Conservation (phyloP, 2,888 invertebrate species). For the Hypena proboscidalis region DNA sequence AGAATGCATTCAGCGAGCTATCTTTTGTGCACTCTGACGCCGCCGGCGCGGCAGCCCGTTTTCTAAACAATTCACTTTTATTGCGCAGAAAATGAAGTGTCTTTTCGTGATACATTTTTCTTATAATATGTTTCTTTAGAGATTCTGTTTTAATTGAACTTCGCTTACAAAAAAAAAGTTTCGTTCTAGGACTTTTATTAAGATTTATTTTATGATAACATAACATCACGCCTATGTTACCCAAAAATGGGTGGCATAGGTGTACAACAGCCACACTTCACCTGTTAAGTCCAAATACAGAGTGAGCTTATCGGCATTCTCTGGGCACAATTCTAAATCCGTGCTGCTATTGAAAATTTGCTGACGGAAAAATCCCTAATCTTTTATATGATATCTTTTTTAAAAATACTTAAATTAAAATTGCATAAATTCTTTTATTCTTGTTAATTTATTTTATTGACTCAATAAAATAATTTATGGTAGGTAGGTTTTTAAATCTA, state of each 20-base stretch:
- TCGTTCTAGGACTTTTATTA: neutral
- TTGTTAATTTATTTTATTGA: too few relatives aligned
- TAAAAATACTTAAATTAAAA: too few relatives aligned
- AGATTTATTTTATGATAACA: neutral
- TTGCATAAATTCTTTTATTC: too few relatives aligned
- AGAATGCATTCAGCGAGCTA: constrained; percentile 62
- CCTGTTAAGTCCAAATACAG: too few relatives aligned
- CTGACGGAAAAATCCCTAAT: too few relatives aligned
- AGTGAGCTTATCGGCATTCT: too few relatives aligned
- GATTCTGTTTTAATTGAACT: constrained; percentile 29
- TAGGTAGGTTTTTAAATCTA: too few relatives aligned
- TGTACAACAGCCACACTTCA: too few relatives aligned
- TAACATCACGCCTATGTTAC: neutral
- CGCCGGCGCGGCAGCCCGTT: constrained; percentile 46
- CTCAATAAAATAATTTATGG: too few relatives aligned
- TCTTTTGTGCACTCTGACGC: constrained; percentile 52
- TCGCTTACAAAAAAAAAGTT: neutral
- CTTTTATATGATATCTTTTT: too few relatives aligned
- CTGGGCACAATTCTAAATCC: too few relatives aligned
- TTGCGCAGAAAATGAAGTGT: constrained; percentile 43
- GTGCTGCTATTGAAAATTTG: too few relatives aligned
- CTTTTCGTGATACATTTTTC: constrained; percentile 28
- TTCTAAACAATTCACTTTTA: constrained; percentile 55
- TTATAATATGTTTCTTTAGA: constrained; percentile 31
- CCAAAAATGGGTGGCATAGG: neutral